Evolutionary conservation across 2,113 vertebrate genomes (phyloP).

Genomic region (Actenoides lindsayi): DNA sequence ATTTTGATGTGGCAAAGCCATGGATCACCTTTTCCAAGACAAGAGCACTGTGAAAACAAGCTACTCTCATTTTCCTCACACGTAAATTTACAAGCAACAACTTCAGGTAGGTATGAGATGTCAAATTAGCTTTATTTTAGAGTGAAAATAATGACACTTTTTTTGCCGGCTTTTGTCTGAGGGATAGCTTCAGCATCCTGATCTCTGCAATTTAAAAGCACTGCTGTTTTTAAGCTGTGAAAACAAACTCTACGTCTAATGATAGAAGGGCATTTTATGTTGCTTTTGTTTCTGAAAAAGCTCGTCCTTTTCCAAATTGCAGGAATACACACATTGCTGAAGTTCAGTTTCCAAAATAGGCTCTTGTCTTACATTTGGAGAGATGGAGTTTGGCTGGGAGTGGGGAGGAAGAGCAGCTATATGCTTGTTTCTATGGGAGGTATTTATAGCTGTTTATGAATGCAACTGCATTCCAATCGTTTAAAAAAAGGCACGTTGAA

Average conservation of each 20-base stretch:
- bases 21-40: neutral
- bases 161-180: neutral
- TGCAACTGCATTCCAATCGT: conserved; percentile 14
- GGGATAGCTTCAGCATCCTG: neutral
- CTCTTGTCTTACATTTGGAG: conserved; percentile 13
- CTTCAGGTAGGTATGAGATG: neutral
- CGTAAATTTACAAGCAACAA: neutral
- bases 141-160: neutral
- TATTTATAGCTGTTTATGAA: conserved; percentile 65
- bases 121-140: neutral
- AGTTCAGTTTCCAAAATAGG: conserved; percentile 50
- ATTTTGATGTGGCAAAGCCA: neutral
- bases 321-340: neutral
- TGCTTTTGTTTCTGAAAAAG: neutral
- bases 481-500: conserved; percentile 30
- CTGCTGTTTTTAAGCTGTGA: neutral
- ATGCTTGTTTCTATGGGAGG: conserved; percentile 33
- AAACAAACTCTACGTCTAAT: neutral
- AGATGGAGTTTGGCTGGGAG: conserved; percentile 30
- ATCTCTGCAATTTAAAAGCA: neutral
- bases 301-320: neutral
- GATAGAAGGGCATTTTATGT: neutral
- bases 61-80: neutral
- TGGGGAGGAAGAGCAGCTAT: neutral
- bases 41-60: neutral